Base-by-base conservation (phyloP, 1,140 invertebrate genomes). In the Berghia stephanieae region DNA sequence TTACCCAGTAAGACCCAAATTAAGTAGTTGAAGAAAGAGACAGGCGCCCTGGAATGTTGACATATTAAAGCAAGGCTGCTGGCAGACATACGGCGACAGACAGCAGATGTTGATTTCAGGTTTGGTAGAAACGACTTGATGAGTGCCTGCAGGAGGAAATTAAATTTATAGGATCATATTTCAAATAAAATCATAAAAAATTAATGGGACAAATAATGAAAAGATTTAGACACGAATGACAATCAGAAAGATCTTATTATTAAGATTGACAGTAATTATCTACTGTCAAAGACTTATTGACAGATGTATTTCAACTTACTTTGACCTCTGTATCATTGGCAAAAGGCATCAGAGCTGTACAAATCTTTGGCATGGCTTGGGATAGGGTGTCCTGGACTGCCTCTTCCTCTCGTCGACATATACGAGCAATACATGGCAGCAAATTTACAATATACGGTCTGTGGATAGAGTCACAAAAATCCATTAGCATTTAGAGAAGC, bases 401-500 rank as follows among this genome's bases (percentile, higher is more conserved):
- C 80, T 95, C 94, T 85, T 95, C 94, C 57, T 91, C 92, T 55
- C 94, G 89, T 80, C 92, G 89, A 10, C 92, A 92, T 70, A 95
- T 94, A 52, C 91, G 90, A 2, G 91, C 89, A 79, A 95, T 89
- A 82, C 93, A 94, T 6, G 94, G 93, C 67, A 95, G 88, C 38
- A 95, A 84, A 84, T 94, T 94, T 34, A 93, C 91, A 21, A 94
- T 92, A 83, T 95, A 95, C 73, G 93, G 92, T 85, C 94, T 93
- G 82, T 31, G 83, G 81, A 79, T 70, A 34, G 79, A 70, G 68
- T 5, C 24, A 69, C 67, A 31, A 69, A 36, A 70, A 36, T 73
- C 8, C 77, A 16, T 49, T 24, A 44, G 43, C 46, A 43, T 21
- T 24, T 24, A 60, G 31, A 60, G 21, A 18, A 13, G 8, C 8